Conservation (phyloP, 2,888 invertebrate genomes). For the Pimpla rufipes region DNA sequence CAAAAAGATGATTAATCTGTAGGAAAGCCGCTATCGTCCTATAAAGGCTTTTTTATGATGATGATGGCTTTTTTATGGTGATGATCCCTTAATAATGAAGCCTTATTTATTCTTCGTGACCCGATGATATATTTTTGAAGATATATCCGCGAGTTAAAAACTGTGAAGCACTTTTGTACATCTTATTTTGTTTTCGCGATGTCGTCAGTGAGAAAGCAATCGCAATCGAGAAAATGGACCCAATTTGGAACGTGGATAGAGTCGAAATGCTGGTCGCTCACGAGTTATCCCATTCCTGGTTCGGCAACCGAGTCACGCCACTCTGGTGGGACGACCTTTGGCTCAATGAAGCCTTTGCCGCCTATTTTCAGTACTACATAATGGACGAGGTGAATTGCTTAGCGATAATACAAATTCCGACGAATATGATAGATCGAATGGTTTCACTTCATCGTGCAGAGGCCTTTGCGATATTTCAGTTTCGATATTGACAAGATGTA, state of each 20-base stretch:
- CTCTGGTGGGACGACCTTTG: constrained; percentile 70
- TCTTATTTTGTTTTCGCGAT: constrained; percentile 71
- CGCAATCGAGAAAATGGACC: constrained; percentile 85
- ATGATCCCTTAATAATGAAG: too few relatives aligned
- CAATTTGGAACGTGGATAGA: constrained; percentile 9
- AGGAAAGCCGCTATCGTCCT: too few relatives aligned
- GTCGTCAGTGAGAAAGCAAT: constrained; percentile 87
- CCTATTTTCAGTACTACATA: constrained; percentile 71
- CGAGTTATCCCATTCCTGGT: constrained; percentile 69
- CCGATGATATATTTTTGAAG: too few relatives aligned
- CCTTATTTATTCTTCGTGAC: too few relatives aligned
- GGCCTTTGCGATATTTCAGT: too few relatives aligned
- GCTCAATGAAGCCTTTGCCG: constrained; percentile 70
- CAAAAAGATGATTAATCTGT: too few relatives aligned
- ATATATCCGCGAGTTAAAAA: background rate
- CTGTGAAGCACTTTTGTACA: background rate
- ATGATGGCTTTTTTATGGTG: too few relatives aligned
- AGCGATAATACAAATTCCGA: background rate
- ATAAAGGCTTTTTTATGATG: too few relatives aligned
- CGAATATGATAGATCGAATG: too few relatives aligned
- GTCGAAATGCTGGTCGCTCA: constrained; percentile 55
- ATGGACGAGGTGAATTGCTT: constrained; percentile 77
- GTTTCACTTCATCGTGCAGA: too few relatives aligned
- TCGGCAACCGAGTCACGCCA: constrained; percentile 70
- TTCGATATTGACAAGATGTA: too few relatives aligned